Base-by-base conservation (phyloP, 2,888 invertebrate species). In the Tachina fera region DNA sequence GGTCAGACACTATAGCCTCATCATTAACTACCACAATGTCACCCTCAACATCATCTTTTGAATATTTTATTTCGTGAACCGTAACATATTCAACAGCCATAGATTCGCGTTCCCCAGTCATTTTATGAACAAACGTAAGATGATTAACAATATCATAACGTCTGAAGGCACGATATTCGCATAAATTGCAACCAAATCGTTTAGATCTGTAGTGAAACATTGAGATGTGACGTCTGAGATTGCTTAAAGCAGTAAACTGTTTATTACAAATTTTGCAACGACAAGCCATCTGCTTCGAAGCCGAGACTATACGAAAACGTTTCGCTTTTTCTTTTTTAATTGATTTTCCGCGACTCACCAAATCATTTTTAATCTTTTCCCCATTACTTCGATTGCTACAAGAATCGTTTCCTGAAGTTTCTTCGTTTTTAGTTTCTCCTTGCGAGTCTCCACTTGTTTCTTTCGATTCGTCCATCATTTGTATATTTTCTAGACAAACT, bases 161-260 rank as follows among this genome's bases (percentile, higher is more conserved):
- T 14, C 94, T 93, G 88, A 95, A 96, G 83, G 95, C 94, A 89
- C 95, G 95, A 89, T 94, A 96, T 71, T 95, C 94, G 91, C 97
- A 97, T 19, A 95, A 92, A 89, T 95, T 95, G 90, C 97, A 97
- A 78, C 96, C 95, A 90, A 95, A 97, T 43, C 96, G 94, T 89
- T 95, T 94, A 1, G 91, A 91, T 6, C 93, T 90, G 83, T 92
- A 92, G 65, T 93, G 93, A 63, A 92, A 92, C 93, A 93, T 93
- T 3, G 93, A 92, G 53, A 92, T 92, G 83, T 93, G 93, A 3
- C 93, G 91, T n/a, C 92, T 90, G 9, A 93, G 88, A 87, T 93
- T 93, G 45, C 92, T 92, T 0, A 92, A 86, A 0, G 92, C 93
- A 87, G 91, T 92, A 77, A 93, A 93, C 75, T 91, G 91, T 81